These are phyloP conservation scores for Myripristis murdjan DNA, from an alignment of 2,797 vertebrate genomes.

Conservation along the genomic window DNA sequence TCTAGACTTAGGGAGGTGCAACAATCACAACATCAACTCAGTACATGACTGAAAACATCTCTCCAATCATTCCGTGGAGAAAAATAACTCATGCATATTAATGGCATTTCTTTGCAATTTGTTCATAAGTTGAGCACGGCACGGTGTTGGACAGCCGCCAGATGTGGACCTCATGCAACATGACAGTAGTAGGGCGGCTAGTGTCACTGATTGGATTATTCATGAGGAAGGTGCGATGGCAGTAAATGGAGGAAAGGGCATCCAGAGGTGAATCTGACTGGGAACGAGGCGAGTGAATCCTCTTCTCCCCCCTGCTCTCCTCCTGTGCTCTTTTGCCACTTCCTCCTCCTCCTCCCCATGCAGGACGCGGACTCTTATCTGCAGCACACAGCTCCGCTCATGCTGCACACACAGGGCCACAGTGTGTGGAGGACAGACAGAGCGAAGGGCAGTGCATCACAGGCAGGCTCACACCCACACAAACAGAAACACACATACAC, in stretches of 20 bases:
- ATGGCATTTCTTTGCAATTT: constrained; percentile 24
- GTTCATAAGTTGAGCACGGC: constrained; percentile 26
- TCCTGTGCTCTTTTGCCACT: not conserved
- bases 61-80: constrained; percentile 19
- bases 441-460: constrained; percentile 67
- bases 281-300: constrained; percentile 36
- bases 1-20: constrained; percentile 52
- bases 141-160: constrained; percentile 22
- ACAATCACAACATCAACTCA: constrained; percentile 33
- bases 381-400: constrained; percentile 73
- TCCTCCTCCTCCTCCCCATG: not conserved
- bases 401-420: constrained; percentile 66
- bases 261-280: constrained; percentile 76
- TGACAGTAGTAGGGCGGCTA: constrained; percentile 34
- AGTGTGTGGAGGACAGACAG: constrained; percentile 65
- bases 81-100: constrained; percentile 47
- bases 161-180: constrained; percentile 28
- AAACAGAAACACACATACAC: constrained; percentile 15
- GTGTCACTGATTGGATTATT: constrained; percentile 71
- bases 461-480: constrained; percentile 32
- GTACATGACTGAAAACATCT: constrained; percentile 20
- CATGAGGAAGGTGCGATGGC: constrained; percentile 65
- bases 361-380: constrained; percentile 70
- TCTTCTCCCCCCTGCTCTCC: constrained; percentile 30
- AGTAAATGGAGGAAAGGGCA: constrained; percentile 71